Base-by-base conservation (phyloP, 2,888 invertebrate genomes). In the Endomychus coccineus region DNA sequence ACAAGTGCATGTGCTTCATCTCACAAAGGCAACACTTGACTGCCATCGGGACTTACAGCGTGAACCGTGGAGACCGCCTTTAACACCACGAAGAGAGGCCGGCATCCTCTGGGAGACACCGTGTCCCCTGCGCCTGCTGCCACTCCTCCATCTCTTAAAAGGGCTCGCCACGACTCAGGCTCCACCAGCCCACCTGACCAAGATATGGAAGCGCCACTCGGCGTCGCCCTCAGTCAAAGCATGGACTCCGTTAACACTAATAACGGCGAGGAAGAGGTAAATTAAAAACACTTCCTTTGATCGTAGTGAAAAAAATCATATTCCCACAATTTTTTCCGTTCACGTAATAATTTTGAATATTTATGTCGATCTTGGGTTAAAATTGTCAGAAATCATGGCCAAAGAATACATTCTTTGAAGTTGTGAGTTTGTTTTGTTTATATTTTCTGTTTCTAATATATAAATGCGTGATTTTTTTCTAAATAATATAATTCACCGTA, bases 231-330 rank as follows among this genome's bases (percentile, higher is more conserved):
- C 62, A 91, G 91, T 67, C 92, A 94, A 73, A 92, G 91, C 74
- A 92, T 94, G 91, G 94, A 94, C 74, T 92, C 91, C 59, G 94
- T 94, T 66, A 92, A 92, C 73, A 91, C 91, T 56, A 83, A 83
- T 64, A 86, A 88, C 67, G 86, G 90, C 67, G 94, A 95, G 75
- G 95, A 94, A 78, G 95, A 94, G 92, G 95, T 94, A 61, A 75
- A 83, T 69, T 28, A 19, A 19, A 19, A n/a, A n/a, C n/a, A n/a
- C n/a, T n/a, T n/a, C n/a, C n/a, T n/a, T n/a, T n/a, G n/a, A n/a
- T n/a, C n/a, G n/a, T n/a, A n/a, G n/a, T n/a, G n/a, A n/a, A n/a
- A n/a, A n/a, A n/a, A n/a, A n/a, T n/a, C n/a, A n/a, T n/a, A n/a
- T n/a, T n/a, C n/a, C n/a, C n/a, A n/a, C n/a, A n/a, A n/a, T n/a